Base-by-base conservation (phyloP, 2,797 vertebrate species). In the Scleropages formosus region DNA sequence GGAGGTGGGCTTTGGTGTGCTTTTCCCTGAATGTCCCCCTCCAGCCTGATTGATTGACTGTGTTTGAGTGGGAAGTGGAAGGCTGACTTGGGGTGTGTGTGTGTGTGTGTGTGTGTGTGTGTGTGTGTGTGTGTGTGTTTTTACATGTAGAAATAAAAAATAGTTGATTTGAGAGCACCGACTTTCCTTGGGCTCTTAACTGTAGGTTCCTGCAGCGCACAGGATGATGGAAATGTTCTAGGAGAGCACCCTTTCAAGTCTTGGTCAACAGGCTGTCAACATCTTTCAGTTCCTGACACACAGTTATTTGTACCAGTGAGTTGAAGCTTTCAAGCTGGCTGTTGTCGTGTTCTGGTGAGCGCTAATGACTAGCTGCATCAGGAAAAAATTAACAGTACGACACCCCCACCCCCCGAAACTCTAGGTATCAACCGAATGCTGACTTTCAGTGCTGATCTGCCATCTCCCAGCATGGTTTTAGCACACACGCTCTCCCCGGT, bases 1-100 rank as follows among this genome's bases (percentile, higher is more conserved):
- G 77, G 82, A 80, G 77, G 76, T 82, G 81, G 85, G 82, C 81
- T 79, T 81, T 82, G 79, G 81, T 84, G 80, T 77, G 82, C 87
- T 86, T 88, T 81, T 82, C 85, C 84, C 84, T 82, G 31, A 39
- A 39, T 31, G 2, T 2, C 31, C 31, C 31, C 31, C 31, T n/a
- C 6, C 2, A 39, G 31, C 39, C 31, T 39, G 31, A 39, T 39
- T 39, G 31, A 2, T 6, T 39, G 31, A 39, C 31, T n/a, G n/a
- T n/a, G n/a, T n/a, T n/a, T n/a, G n/a, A 39, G 6, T 39, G 31
- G 6, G 31, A 39, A 39, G 6, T 6, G 31, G 31, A 39, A 39
- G 31, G 31, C 6, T 39, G 31, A 39, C 2, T 39, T 39, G 2
- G 31, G 39, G 31, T 39, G 6, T 39, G 31, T 39, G 2, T 39